Base-by-base conservation (phyloP, 2,113 vertebrate species). In the Glareola pratincola region DNA sequence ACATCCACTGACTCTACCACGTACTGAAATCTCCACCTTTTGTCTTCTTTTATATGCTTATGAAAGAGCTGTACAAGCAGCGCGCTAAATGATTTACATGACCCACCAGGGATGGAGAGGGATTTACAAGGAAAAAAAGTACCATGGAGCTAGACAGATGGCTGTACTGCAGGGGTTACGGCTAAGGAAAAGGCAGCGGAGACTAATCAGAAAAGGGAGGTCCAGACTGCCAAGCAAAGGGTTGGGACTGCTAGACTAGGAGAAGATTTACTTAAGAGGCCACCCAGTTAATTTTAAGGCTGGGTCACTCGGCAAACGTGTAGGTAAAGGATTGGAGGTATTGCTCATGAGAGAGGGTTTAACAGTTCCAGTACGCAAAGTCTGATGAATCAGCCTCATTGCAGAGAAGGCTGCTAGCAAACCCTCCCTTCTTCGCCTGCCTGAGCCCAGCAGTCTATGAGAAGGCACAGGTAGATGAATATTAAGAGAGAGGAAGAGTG, bases 51-150 rank as follows among this genome's bases (percentile, higher is more conserved):
- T 48, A 30, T 5, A 41, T 0, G 8, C 37, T 84, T 80, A 63
- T 8, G 59, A 77, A 77, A 91, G 63, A 86, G 83, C 91, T 74
- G 72, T 77, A 91, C 22, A 84, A 95, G 80, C 91, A 91, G 76
- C 1, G 3, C 0, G 1, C 68, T 92, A 91, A 94, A 86, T 95
- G 83, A 96, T 94, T 96, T 96, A 96, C 86, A 94, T 41, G 86
- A 91, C 84, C 85, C 94, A 96, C 80, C 64, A 74, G 80, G 93
- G 89, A 96, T 51, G 73, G 68, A 91, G 76, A 91, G 73, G 56
- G 84, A 96, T 92, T 96, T 95, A 85, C 47, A 81, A 47, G 80
- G 47, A 53, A 92, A 94, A 94, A 92, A 92, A 92, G 64, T 77
- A 47, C 53, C 79, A 74, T 14, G 0, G 1, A 87, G 54, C 64